Conservation (phyloP, 2,797 vertebrate genomes). For the Hyperoplus lanceolatus region DNA sequence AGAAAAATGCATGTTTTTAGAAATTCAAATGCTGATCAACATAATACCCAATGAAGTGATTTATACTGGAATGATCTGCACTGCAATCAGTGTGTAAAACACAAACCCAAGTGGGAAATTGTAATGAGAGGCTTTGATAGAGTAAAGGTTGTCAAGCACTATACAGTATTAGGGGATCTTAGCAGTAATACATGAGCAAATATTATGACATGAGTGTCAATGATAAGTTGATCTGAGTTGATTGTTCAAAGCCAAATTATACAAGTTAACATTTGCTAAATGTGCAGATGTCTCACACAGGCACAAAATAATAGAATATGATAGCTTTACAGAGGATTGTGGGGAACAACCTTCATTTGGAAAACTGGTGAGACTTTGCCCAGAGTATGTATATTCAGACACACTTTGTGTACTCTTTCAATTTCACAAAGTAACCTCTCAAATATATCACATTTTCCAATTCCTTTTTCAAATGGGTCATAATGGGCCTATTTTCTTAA, state of each 20-base stretch:
- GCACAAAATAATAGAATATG: background rate
- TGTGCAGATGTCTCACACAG: background rate
- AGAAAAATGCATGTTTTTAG: background rate
- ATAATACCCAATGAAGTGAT: background rate
- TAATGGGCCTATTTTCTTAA: background rate
- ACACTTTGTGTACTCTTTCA: background rate
- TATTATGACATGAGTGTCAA: background rate
- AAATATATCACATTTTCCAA: background rate
- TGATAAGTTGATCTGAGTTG: background rate
- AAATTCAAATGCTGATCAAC: background rate
- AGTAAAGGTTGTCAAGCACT: background rate
- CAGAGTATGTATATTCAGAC: background rate
- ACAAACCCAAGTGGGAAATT: background rate
- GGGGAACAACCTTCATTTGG: background rate
- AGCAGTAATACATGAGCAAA: background rate
- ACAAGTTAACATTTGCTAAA: background rate
- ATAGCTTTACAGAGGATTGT: background rate
- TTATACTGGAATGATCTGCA: background rate
- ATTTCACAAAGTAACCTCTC: background rate
- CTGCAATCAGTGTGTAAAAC: background rate
- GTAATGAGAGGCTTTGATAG: background rate
- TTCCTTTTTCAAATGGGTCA: background rate
- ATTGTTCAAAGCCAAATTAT: background rate
- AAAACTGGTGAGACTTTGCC: background rate
- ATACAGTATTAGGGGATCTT: background rate